Conservation (phyloP, 1,140 invertebrate genomes). For the Drosophila biarmipes region DNA sequence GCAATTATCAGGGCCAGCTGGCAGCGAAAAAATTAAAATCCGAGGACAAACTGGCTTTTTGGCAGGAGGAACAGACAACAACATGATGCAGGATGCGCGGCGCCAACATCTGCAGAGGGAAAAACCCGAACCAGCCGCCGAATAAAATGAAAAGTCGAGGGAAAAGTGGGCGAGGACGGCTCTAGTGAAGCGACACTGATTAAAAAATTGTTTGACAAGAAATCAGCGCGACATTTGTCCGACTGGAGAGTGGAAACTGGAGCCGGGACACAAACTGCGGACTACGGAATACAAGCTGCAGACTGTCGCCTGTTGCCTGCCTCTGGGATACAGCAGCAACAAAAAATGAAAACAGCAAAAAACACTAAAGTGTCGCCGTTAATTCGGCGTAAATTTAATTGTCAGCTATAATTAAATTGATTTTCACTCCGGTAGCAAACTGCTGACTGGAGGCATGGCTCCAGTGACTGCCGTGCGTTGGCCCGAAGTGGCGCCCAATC, state of each 20-base stretch:
- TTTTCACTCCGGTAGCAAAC: slow-evolving; percentile 63
- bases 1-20: slow-evolving; percentile 62
- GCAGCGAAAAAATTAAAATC: slow-evolving; percentile 33
- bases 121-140: neutral
- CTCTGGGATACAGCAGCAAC: neutral
- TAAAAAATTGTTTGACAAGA: slow-evolving; percentile 83
- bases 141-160: slow-evolving; percentile 69
- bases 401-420: slow-evolving; percentile 84
- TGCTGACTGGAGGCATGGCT: slow-evolving; percentile 33
- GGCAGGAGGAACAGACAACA: slow-evolving; percentile 10
- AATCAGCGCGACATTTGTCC: slow-evolving; percentile 79
- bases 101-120: slow-evolving; percentile 37
- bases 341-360: slow-evolving; percentile 18
- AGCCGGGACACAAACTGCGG: slow-evolving; percentile 3
- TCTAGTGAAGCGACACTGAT: slow-evolving; percentile 79
- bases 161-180: slow-evolving; percentile 30
- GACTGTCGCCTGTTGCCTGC: slow-evolving; percentile 18
- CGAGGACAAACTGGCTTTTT: slow-evolving; percentile 24
- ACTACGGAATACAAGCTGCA: neutral
- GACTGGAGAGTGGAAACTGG: slow-evolving; percentile 9
- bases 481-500: slow-evolving; percentile 62
- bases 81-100: slow-evolving; percentile 46
- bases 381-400: slow-evolving; percentile 83
- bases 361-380: slow-evolving; percentile 70
- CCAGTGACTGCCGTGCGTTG: slow-evolving; percentile 14